Conservation (phyloP, 2,113 vertebrate species). For the Steatornis caripensis region DNA sequence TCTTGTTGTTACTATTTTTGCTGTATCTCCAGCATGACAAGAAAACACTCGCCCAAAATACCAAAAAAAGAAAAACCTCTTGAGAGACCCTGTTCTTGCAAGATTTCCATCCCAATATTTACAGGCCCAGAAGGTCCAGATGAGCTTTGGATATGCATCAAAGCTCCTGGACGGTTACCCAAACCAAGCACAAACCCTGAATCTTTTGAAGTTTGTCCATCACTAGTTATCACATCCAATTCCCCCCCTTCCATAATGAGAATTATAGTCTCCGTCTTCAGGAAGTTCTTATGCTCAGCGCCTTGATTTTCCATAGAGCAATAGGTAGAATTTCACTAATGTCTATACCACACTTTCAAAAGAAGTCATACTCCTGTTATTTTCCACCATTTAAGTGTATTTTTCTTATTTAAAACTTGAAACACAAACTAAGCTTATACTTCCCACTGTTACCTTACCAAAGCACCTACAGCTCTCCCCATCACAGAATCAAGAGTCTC, state of each 20-base stretch:
- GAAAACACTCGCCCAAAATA: conserved; percentile 41
- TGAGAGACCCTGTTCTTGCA: conserved; percentile 24
- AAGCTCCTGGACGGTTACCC: background rate
- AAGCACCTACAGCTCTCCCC: background rate
- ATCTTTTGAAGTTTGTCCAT: conserved; percentile 44
- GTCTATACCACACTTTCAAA: conserved; percentile 6
- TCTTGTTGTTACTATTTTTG: conserved; percentile 39
- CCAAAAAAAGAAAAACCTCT: background rate
- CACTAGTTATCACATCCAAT: conserved; percentile 23
- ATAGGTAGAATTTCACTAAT: background rate
- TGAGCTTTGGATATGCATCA: conserved; percentile 33
- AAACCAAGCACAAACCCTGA: background rate
- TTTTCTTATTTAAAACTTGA: background rate
- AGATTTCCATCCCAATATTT: conserved; percentile 24
- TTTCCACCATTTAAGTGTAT: background rate
- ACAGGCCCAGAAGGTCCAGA: conserved; percentile 11
- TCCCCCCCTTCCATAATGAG: background rate
- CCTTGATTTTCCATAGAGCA: background rate
- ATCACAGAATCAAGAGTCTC: background rate
- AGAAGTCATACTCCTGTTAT: background rate
- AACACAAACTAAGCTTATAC: background rate
- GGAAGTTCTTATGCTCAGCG: background rate
- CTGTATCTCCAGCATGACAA: conserved; percentile 8
- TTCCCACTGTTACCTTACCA: background rate
- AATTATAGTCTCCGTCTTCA: background rate